Percentiles rank a stretch among this genome's conserved stretches.
These are phyloP conservation scores for Epicampocera succincta DNA, from an alignment of 2,888 invertebrate species.

Conservation along the genomic window DNA sequence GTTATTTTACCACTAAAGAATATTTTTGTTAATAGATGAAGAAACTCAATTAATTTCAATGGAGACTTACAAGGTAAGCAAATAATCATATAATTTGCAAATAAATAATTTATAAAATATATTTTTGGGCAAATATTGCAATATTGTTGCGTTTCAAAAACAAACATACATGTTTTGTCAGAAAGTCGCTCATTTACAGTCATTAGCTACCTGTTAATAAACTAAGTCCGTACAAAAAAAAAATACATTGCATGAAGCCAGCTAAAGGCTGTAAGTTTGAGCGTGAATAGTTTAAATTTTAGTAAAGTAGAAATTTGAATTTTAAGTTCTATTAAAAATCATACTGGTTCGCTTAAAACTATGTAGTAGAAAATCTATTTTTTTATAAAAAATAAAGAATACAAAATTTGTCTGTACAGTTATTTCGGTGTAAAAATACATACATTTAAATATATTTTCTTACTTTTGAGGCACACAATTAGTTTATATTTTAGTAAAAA, in stretches of 20 bases:
- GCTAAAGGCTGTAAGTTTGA: background rate
- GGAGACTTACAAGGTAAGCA: slow-evolving; percentile 19
- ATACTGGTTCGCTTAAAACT: slow-evolving; percentile 62
- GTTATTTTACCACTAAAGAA: background rate
- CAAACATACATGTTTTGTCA: slow-evolving; percentile 42
- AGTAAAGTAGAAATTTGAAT: slow-evolving; percentile 63
- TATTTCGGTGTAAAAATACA: slow-evolving; percentile 57
- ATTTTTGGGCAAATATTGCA: slow-evolving; percentile 72
- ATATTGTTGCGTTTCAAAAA: slow-evolving; percentile 67
- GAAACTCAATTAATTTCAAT: slow-evolving; percentile 23
- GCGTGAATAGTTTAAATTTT: slow-evolving; percentile 57
- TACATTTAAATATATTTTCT: slow-evolving; percentile 16
- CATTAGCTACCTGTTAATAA: too few species aligned
- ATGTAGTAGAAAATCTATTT: slow-evolving; percentile 48
- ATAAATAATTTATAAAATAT: slow-evolving; percentile 54
- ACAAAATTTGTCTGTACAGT: slow-evolving; percentile 56
- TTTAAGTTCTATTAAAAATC: slow-evolving; percentile 40
- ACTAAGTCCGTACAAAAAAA: too few species aligned
- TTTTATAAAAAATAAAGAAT: slow-evolving; percentile 65
- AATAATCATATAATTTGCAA: slow-evolving; percentile 38
- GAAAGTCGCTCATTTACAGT: too few species aligned
- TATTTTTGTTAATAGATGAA: slow-evolving; percentile 25
- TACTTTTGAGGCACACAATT: slow-evolving; percentile 69
- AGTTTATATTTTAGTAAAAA: slow-evolving; percentile 58
- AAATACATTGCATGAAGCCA: background rate